These are phyloP conservation scores for Andinoacara biseriatus DNA, from an alignment of 2,113 vertebrate genomes.

Conservation along the genomic window DNA sequence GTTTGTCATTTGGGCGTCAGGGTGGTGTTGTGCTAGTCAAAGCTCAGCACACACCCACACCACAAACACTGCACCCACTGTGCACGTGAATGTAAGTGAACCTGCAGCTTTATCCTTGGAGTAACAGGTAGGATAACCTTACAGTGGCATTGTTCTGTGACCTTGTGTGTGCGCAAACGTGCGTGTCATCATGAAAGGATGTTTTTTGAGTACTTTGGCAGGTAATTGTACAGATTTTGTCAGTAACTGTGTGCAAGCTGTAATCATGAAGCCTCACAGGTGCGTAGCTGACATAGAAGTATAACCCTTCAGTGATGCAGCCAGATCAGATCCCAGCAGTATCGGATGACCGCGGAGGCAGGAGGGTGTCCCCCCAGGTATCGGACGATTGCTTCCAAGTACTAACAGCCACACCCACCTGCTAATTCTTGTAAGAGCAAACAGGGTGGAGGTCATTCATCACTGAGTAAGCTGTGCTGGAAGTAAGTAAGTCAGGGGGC, in stretches of 20 bases:
- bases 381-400: no score
- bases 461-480: not conserved
- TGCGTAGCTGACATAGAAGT: not conserved
- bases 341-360: no score
- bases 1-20: conserved; percentile 6
- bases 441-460: not conserved
- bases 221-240: not conserved
- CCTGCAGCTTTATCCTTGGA: not conserved
- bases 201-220: not conserved
- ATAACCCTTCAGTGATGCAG: no score
- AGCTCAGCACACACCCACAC: not conserved
- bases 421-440: no score
- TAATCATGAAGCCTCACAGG: not conserved
- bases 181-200: not conserved
- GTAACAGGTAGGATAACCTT: not conserved
- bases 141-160: not conserved
- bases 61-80: not conserved
- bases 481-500: not conserved
- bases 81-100: not conserved
- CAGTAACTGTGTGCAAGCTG: not conserved
- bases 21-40: not conserved
- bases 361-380: no score
- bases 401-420: no score
- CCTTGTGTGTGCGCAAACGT: not conserved
- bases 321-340: no score